Evolutionary conservation across 2,797 vertebrate species (phyloP).

Genomic region (Menidia menidia): DNA sequence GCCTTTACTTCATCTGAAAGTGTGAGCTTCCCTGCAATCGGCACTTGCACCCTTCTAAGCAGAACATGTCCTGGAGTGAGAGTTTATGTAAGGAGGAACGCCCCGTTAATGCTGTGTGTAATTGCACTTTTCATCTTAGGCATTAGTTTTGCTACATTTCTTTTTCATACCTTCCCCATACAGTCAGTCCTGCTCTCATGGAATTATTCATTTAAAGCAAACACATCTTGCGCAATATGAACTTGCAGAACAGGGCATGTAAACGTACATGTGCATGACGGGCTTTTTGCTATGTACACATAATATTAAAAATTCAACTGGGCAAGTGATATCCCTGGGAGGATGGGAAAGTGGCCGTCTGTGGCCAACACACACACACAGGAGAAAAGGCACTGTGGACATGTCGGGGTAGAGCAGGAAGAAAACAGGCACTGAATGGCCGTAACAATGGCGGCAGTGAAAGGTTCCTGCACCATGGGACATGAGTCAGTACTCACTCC

Average conservation of each 20-base stretch:
- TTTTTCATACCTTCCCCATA: background rate
- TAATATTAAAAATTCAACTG: conserved; percentile 18
- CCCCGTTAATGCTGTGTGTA: background rate
- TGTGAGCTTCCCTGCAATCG: conserved; percentile 34
- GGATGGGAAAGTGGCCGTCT: background rate
- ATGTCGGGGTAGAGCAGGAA: conserved; percentile 24
- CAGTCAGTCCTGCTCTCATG: rapidly evolving
- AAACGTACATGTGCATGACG: background rate
- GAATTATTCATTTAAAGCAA: conserved; percentile 17
- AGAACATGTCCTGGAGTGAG: conserved; percentile 9
- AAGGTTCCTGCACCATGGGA: conserved; percentile 61
- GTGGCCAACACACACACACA: conserved; percentile 14
- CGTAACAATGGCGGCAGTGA: conserved; percentile 66
- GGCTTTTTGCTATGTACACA: conserved; percentile 20
- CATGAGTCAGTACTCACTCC: conserved; percentile 64
- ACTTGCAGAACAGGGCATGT: background rate
- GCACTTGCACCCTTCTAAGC: conserved; percentile 23
- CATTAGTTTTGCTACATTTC: conserved; percentile 4
- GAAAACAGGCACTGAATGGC: conserved; percentile 41
- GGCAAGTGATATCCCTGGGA: conserved; percentile 68
- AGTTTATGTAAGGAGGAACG: conserved; percentile 9
- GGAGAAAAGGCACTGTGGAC: conserved; percentile 26
- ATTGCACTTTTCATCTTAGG: background rate
- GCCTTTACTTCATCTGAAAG: conserved; percentile 49
- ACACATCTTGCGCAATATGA: background rate